phyloP scores from a whole-genome alignment of 37 sponge, comb jelly and placozoan genomes.

The Axinella damicornis region DNA sequence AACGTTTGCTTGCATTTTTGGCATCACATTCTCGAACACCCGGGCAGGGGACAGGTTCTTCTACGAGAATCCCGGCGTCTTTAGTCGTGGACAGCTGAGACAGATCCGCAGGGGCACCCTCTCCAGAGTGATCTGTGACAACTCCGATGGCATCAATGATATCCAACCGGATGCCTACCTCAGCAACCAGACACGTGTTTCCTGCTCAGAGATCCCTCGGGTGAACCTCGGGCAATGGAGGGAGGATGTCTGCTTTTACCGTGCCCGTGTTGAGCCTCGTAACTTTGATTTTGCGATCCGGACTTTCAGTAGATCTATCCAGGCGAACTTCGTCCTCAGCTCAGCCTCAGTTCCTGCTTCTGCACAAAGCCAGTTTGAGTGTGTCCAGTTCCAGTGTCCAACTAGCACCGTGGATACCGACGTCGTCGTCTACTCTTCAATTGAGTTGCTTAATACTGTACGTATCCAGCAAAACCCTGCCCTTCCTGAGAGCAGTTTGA shows the following conservation, averaged over 20 bases:
- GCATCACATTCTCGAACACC: conserved; percentile 66
- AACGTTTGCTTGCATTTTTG: conserved; percentile 94
- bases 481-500: not conserved
- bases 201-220: conserved; percentile 29
- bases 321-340: conserved; percentile 9
- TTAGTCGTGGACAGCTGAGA: conserved; percentile 65
- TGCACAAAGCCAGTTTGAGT: not conserved
- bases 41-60: conserved; percentile 92
- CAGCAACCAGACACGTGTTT: conserved; percentile 29
- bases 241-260: conserved; percentile 34
- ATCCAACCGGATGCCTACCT: conserved; percentile 80
- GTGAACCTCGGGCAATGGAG: conserved; percentile 35
- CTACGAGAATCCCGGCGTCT: conserved; percentile 70
- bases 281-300: not conserved
- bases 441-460: too few species aligned
- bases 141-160: conserved; percentile 51
- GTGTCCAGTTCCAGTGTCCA: conserved; percentile 40
- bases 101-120: conserved; percentile 55
- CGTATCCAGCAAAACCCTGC: not conserved
- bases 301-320: conserved; percentile 6
- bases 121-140: conserved; percentile 88
- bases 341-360: not conserved
- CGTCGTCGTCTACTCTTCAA: conserved; percentile 7
- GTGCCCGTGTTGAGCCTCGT: not conserved
- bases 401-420: conserved; percentile 4